These are phyloP conservation scores for Sarcophaga carnaria DNA, from an alignment of 2,888 invertebrate species.

Conservation along the genomic window DNA sequence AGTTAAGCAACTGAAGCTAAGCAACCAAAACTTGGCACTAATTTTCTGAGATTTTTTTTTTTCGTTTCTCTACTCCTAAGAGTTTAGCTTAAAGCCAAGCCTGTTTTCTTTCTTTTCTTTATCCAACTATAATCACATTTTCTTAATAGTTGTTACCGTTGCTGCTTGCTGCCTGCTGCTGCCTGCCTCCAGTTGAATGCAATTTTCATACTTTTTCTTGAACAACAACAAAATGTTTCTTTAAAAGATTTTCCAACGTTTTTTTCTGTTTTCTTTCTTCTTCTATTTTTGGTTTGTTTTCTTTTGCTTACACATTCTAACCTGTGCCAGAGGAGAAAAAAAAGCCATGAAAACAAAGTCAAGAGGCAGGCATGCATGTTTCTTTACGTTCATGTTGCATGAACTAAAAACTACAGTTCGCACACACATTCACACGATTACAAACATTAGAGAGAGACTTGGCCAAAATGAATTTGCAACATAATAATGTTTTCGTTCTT, in stretches of 20 bases:
- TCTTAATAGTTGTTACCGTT: not conserved
- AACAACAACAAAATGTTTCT: not conserved
- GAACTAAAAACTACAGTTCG: constrained; percentile 44
- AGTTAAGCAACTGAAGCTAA: not conserved
- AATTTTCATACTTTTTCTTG: too few species aligned
- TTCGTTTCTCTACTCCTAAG: not conserved
- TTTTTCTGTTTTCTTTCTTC: not conserved
- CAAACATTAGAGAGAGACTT: too few species aligned
- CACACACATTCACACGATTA: too few species aligned
- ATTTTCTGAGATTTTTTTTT: not conserved
- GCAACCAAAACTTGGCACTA: constrained; percentile 1
- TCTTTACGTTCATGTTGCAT: constrained; percentile 40
- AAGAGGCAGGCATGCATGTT: constrained; percentile 24
- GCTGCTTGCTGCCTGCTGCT: not conserved
- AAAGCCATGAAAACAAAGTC: not conserved
- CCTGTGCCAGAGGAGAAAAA: constrained; percentile 14
- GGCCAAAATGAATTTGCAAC: constrained; percentile 72
- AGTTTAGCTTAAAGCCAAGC: constrained; percentile 30
- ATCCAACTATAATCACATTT: constrained; percentile 29
- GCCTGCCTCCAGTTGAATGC: too few species aligned
- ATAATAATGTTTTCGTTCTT: constrained; percentile 71
- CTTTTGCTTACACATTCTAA: constrained; percentile 21
- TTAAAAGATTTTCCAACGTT: not conserved
- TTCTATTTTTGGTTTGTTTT: not conserved
- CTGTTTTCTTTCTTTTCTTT: constrained; percentile 17